Evolutionary conservation across 1,140 invertebrate genomes (phyloP), one percentile per base, ranked within the genome.

Genomic region (Idris sp.): DNA sequence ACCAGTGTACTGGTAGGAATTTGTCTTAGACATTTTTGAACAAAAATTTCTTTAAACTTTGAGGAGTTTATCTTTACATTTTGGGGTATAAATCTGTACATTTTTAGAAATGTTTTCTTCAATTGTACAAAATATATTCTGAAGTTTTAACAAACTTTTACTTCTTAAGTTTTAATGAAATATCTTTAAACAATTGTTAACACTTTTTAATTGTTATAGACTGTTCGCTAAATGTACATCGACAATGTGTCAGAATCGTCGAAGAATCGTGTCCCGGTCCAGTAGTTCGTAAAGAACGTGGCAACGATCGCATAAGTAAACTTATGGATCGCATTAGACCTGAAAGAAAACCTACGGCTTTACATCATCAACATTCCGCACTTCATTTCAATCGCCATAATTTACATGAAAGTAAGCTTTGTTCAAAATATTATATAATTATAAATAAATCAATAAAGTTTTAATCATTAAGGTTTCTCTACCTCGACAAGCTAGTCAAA

Each of bases 191-290:
- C n/a, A n/a, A n/a, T n/a, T n/a, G n/a, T n/a, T n/a, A n/a, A n/a
- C n/a, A n/a, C n/a, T 25, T 25, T 25, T 28, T 44, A 25, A 18
- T 80, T 67, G 64, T 84, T 87, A 18, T 87, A 95, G 96, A 94
- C 86, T 98, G 96, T 89, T 92, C 93, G 79, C 90, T 97, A 73
- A 95, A 95, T 78, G 92, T 97, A 76, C 96, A 98, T 89, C 92
- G 95, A 75, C 86, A 89, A 43, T 98, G 96, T 88, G 92, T 94
- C 13, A 91, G 92, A 80, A 87, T 91, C 6, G 91, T 97, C 49
- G 95, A 97, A 72, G 96, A 97, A 84, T 90, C 89, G 76, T 97
- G 95, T 83, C 93, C 94, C 9, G 93, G 95, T 4, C 93, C 94
- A 59, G 86, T 93, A 56, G 89, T 90, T 38, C 90, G 89, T 79